Conservation (phyloP, 64 coral and sea anemone genomes). For the Orbicella faveolata region DNA sequence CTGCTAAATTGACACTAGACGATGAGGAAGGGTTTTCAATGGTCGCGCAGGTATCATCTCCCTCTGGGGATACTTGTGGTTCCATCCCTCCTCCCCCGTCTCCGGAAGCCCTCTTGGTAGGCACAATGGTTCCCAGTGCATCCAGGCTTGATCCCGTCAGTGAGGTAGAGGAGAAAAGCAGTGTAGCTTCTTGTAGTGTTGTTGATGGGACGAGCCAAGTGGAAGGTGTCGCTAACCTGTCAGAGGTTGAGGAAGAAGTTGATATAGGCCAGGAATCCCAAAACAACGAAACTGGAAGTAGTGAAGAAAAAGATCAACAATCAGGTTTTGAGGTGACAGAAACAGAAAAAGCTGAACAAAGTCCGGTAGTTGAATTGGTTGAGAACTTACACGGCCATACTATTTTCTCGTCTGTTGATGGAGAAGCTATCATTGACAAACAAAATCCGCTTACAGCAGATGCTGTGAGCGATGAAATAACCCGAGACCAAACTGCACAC, state of each 20-base stretch:
- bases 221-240: constrained; percentile 14
- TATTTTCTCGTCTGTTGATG: not conserved
- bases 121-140: not conserved
- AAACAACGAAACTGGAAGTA: not conserved
- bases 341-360: not conserved
- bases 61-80: not conserved
- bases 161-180: constrained; percentile 86
- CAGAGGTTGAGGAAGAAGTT: constrained; percentile 1
- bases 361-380: not conserved
- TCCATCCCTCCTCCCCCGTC: constrained; percentile 84
- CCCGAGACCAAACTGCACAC: not conserved
- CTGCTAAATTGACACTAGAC: not conserved
- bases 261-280: not conserved
- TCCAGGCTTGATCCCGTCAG: constrained; percentile 70
- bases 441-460: not conserved
- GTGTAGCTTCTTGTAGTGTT: constrained; percentile 41
- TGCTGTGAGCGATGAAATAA: not conserved
- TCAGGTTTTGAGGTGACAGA: not conserved
- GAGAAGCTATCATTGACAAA: not conserved
- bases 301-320: not conserved
- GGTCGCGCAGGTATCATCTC: not conserved
- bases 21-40: constrained; percentile 3
- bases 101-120: constrained; percentile 44
- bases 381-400: not conserved
- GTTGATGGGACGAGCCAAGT: constrained; percentile 19